A percentile compares a stretch with the other conserved stretches of the same genome.
Evolutionary conservation across 2,888 invertebrate genomes (phyloP).

Genomic region (Morinoia aosen): DNA sequence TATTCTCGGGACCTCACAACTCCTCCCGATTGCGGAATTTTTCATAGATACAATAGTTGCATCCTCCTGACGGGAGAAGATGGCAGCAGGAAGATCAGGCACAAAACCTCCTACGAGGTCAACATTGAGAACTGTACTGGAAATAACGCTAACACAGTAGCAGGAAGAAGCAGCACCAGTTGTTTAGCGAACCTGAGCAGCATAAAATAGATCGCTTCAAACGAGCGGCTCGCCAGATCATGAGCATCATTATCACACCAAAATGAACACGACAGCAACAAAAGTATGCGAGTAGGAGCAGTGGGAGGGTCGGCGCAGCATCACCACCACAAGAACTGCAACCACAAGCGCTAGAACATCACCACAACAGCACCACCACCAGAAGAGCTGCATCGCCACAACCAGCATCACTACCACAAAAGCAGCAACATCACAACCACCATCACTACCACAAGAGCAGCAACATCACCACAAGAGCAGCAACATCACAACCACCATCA

Average conservation of each 20-base stretch:
- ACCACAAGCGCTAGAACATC: not conserved
- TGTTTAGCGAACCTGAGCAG: too few species aligned
- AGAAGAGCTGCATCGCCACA: not conserved
- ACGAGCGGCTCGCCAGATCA: too few species aligned
- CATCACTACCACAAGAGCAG: not conserved
- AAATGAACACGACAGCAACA: not conserved
- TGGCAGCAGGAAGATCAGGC: too few species aligned
- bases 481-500: not conserved
- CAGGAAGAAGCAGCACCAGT: too few species aligned
- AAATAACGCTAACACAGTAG: too few species aligned
- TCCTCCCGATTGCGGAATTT: too few species aligned
- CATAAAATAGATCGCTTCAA: too few species aligned
- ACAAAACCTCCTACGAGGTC: too few species aligned
- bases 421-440: not conserved
- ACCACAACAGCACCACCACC: not conserved
- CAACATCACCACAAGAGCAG: not conserved
- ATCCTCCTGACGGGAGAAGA: too few species aligned
- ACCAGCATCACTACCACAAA: not conserved
- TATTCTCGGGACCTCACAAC: too few species aligned
- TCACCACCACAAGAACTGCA: not conserved
- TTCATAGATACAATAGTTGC: too few species aligned
- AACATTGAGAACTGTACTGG: too few species aligned
- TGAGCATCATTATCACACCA: not conserved
- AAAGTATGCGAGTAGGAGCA: not conserved
- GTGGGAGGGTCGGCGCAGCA: not conserved